A percentile compares a stretch with the other conserved stretches of the same genome.
These are phyloP conservation scores for Proteles cristata DNA, from an alignment of 2,113 vertebrate species.

Conservation along the genomic window DNA sequence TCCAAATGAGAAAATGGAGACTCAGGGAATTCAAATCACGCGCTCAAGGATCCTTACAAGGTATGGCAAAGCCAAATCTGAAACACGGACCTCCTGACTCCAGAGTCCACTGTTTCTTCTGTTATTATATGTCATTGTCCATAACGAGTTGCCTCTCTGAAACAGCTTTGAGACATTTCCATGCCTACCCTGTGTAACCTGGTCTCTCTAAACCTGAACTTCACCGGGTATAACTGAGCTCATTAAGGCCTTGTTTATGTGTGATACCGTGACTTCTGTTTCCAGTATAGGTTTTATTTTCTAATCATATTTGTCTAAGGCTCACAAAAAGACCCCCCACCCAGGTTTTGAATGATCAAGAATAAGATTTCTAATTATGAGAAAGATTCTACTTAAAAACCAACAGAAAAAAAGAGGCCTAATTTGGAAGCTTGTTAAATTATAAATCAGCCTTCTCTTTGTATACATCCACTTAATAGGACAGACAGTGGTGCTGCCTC, in stretches of 20 bases:
- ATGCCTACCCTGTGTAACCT: not conserved
- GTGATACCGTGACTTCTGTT: not conserved
- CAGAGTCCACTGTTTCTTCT: not conserved
- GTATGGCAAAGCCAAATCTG: not conserved
- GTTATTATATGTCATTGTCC: not conserved
- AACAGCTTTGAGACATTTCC: not conserved
- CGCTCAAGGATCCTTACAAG: not conserved
- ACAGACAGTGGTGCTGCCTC: not conserved
- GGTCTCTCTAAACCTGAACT: not conserved
- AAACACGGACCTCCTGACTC: not conserved
- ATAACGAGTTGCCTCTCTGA: not conserved
- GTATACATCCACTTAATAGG: not conserved
- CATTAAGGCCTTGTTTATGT: not conserved
- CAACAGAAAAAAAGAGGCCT: not conserved
- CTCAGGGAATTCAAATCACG: not conserved
- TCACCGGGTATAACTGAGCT: not conserved
- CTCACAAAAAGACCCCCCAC: conserved; percentile 1
- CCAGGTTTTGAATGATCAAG: conserved; percentile 9
- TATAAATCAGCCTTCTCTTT: conserved; percentile 40
- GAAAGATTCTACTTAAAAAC: not conserved
- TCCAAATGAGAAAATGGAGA: conserved; percentile 40
- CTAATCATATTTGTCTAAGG: not conserved
- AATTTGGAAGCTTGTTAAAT: conserved; percentile 31
- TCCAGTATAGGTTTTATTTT: not conserved
- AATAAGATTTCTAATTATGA: not conserved